Evolutionary conservation across 2,113 vertebrate species (phyloP), one percentile per base, ranked within the genome.

Genomic region (Salvelinus fontinalis): DNA sequence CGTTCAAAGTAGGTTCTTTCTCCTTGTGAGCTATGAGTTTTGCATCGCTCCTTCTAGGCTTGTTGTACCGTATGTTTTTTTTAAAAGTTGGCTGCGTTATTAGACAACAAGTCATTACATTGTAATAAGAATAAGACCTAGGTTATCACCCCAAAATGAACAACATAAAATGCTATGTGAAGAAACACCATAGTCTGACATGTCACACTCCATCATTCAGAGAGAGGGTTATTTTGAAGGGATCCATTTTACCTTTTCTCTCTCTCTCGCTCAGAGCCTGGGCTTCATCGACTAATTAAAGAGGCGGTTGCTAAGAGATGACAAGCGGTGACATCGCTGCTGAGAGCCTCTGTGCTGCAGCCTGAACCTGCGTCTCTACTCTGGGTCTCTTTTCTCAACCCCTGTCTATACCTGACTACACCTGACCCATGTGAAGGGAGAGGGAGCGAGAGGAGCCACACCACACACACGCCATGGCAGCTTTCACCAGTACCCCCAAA

Each of bases 261-360:
- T 26, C 1, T 26, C 22, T 65, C 26, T 59, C 84, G 83, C 81
- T 86, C 77, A 54, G 66, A 12, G 39, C 65, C 67, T 69, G 84
- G 89, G 79, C 72, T 86, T 87, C 80, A 81, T 74, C 85, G 79
- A 81, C 84, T 93, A 92, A 91, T 93, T 92, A 91, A 93, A 88
- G 87, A 94, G 83, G 64, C 68, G 81, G 91, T 92, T 94, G 93
- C 92, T 94, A 91, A 95, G 94, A 90, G 88, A 93, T 90, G 85
- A 80, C 77, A 11, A 77, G 87, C 79, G 26, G 67, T 84, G 84
- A 77, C 74, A 79, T 86, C 64, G 80, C 78, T 72, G 81, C 78
- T 72, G 77, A 87, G 73, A 86, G 80, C 73, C 11, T 88, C 79
- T 87, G 85, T 82, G 31, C 79, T 78, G 74, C 87, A 84, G 90